Conservation (phyloP, 2,797 vertebrate genomes). For the Sebastes elongatus region DNA sequence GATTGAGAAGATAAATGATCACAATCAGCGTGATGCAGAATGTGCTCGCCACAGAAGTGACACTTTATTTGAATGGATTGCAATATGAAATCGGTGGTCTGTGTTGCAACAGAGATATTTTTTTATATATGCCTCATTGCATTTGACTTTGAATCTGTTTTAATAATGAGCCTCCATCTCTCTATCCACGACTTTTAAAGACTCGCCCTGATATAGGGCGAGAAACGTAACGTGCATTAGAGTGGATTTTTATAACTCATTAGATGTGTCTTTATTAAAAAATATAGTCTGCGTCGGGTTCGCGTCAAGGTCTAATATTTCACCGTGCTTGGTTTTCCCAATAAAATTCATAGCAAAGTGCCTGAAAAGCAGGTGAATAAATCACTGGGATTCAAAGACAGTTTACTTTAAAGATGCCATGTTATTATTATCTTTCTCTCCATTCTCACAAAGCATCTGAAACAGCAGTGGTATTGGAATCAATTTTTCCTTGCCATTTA, state of each 20-base stretch:
- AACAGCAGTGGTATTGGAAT: background rate
- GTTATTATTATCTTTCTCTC: background rate
- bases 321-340: background rate
- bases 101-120: background rate
- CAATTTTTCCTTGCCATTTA: background rate
- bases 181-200: background rate
- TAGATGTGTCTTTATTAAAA: slow-evolving; percentile 39
- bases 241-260: slow-evolving; percentile 13
- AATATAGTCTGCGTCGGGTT: slow-evolving; percentile 3
- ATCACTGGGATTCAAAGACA: slow-evolving; percentile 16
- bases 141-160: slow-evolving; percentile 8
- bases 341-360: slow-evolving; percentile 24
- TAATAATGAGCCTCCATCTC: background rate
- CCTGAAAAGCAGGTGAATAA: slow-evolving; percentile 16
- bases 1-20: background rate
- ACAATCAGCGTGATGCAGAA: background rate
- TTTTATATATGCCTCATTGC: background rate
- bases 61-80: background rate
- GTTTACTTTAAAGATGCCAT: slow-evolving; percentile 18
- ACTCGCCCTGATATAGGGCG: background rate
- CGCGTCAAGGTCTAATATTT: slow-evolving; percentile 37
- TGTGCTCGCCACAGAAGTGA: background rate
- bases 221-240: background rate
- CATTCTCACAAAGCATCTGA: background rate
- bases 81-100: background rate